Evolutionary conservation across 2,113 vertebrate genomes (phyloP).

Genomic region (Leuciscus idus): DNA sequence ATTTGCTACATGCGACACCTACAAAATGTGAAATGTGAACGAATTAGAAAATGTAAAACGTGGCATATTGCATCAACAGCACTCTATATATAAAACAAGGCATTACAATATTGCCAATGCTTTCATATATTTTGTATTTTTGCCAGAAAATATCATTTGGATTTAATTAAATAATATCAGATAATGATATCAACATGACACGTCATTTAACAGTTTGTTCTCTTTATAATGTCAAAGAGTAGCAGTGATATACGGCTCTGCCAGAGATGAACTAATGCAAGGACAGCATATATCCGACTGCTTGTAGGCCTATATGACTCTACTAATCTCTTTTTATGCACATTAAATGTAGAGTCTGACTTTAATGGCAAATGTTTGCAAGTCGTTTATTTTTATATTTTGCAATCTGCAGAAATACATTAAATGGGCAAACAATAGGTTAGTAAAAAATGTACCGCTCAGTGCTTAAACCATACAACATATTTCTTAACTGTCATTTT

Average conservation of each 20-base stretch:
- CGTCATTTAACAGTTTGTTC: background rate
- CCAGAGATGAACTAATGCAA: too few species aligned
- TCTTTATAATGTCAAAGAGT: background rate
- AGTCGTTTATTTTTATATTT: too few species aligned
- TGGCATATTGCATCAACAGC: too few species aligned
- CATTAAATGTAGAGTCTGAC: background rate
- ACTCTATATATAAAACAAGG: too few species aligned
- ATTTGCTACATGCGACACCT: too few species aligned
- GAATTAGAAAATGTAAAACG: too few species aligned
- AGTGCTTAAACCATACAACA: background rate
- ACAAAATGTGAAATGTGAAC: too few species aligned
- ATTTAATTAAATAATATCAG: too few species aligned
- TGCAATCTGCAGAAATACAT: background rate
- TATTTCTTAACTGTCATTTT: background rate
- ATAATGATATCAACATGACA: background rate
- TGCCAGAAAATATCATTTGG: too few species aligned
- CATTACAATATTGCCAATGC: too few species aligned
- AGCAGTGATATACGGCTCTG: background rate
- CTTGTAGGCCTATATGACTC: background rate
- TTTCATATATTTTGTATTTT: too few species aligned
- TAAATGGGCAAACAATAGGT: background rate
- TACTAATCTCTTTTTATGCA: background rate
- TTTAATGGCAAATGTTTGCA: background rate
- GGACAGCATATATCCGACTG: background rate
- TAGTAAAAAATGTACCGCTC: background rate